Base-by-base conservation (phyloP, 2,113 vertebrate genomes). In the Dipodomys stephensi region DNA sequence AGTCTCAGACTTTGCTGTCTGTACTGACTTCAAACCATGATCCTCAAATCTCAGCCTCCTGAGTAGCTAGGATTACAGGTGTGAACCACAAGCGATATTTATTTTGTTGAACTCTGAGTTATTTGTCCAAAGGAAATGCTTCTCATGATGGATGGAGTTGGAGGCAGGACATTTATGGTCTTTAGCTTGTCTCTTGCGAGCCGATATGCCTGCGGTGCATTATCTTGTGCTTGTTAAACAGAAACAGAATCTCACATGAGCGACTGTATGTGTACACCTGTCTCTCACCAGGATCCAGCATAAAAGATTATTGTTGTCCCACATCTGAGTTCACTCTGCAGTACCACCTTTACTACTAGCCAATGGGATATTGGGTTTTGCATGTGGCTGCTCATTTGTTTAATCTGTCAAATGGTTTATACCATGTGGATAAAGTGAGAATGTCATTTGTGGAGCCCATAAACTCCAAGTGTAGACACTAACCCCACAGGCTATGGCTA, bases 221-320 rank as follows among this genome's bases (percentile, higher is more conserved):
- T 57, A 16, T 71, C 13, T 6, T 15, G 2, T 8, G 7, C 1
- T 4, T 15, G 9, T 23, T 69, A 49, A 35, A 27, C 4, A 68
- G 35, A 25, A 39, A 25, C 20, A 32, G 39, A 2, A 44, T 3
- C n/a, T 25, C 20, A 28, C 44, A 11, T 18, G 23, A 49, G 25
- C 1, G 10, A 11, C 5, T 18, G 12, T 1, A 5, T 53, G 10
- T 13, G 20, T 2, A 20, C 2, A 8, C 2, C 39, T 8, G 13
- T 93, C 28, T 53, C 39, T 9, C 23, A 39, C 4, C 20, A 11
- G 44, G 25, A 9, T 44, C 62, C 76, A n/a, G 30, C 6, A 4
- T 7, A 79, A 65, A 74, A 76, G 60, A 13, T 73, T 46, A 44
- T 23, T 46, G 4, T 32, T 80, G 9, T 53, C 85, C 22, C 11